Base-by-base conservation (phyloP, 2,797 vertebrate species). In the Smutsia temminckii region DNA sequence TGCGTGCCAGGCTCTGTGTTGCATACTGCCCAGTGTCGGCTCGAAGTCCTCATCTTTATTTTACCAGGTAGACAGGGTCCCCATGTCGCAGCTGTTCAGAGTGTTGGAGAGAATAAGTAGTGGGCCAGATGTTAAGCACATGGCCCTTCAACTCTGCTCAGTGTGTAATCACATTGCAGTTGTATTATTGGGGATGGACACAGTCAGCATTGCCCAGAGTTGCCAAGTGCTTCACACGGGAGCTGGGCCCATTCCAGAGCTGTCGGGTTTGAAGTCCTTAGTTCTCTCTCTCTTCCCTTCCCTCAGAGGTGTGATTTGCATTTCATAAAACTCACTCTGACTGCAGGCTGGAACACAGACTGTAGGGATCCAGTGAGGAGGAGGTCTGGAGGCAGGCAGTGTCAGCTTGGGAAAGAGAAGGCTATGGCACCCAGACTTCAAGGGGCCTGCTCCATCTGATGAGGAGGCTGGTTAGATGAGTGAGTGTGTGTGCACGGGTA, bases 321-420 rank as follows among this genome's bases (percentile, higher is more conserved):
- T 71, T 64, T 78, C 83, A 79, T 64, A 42, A 72, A 89, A 34
- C 46, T 55, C 29, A 14, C 59, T 86, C 80, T 27, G 34, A 71
- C 29, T 64, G 1, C 34, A 77, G 85, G 66, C 42, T 53, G 42
- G 61, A 89, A 17, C n/a, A 2, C 0, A 6, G 57, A 6, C 11
- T 20, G n/a, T 29, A 64, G 18, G 55, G 46, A 59, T 27, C 46
- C 8, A 0, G 6, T 0, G 18, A 71, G 59, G 55, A 53, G n/a
- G 40, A 10, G 25, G 51, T 17, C 78, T 34, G 0, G 40, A 16
- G 13, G 12, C 79, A 66, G 34, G 21, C 1, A 0, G 18, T 10
- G 0, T 32, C 8, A 1, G 34, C 9, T 6, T 66, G 61, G 49
- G 10, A 59, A 66, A 77, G 55, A 79, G 79, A 81, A n/a, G n/a